Evolutionary conservation across 2,113 vertebrate genomes (phyloP).

Genomic region (Sander lucioperca): DNA sequence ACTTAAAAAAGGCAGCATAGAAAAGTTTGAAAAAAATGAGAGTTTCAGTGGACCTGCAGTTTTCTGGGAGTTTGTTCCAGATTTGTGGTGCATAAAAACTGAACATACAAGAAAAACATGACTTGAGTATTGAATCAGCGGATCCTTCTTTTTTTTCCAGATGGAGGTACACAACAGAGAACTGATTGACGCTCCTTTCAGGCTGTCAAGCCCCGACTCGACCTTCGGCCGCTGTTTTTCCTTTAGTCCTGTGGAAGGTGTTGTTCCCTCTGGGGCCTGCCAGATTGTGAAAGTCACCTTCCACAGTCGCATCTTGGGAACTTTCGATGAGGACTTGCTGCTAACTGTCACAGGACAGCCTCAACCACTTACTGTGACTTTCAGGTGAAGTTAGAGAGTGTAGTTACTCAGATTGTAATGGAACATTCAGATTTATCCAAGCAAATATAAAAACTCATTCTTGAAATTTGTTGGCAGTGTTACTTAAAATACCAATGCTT

Average conservation of each 20-base stretch:
- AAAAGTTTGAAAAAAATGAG: too few species aligned
- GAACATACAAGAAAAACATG: neutral
- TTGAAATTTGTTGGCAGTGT: neutral
- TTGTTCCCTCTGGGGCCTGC: conserved; percentile 75
- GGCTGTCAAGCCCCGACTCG: conserved; percentile 75
- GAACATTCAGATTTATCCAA: neutral
- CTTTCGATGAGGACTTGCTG: conserved; percentile 87
- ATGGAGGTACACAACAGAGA: conserved; percentile 86
- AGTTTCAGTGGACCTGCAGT: too few species aligned
- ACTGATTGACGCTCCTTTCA: conserved; percentile 86
- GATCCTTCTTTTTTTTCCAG: conserved; percentile 71
- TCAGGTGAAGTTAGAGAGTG: conserved; percentile 81
- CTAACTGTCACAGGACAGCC: conserved; percentile 83
- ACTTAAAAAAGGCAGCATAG: too few species aligned
- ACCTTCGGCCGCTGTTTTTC: conserved; percentile 85
- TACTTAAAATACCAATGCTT: neutral
- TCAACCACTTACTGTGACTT: conserved; percentile 78
- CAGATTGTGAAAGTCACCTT: conserved; percentile 87
- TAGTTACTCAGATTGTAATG: neutral
- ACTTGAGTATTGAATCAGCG: neutral
- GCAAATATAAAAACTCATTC: neutral
- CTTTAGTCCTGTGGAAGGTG: conserved; percentile 85
- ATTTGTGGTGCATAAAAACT: too few species aligned
- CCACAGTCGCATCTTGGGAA: conserved; percentile 80
- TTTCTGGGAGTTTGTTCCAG: too few species aligned